Conservation (phyloP, 2,888 invertebrate genomes). For the Balanococcus diminutus region DNA sequence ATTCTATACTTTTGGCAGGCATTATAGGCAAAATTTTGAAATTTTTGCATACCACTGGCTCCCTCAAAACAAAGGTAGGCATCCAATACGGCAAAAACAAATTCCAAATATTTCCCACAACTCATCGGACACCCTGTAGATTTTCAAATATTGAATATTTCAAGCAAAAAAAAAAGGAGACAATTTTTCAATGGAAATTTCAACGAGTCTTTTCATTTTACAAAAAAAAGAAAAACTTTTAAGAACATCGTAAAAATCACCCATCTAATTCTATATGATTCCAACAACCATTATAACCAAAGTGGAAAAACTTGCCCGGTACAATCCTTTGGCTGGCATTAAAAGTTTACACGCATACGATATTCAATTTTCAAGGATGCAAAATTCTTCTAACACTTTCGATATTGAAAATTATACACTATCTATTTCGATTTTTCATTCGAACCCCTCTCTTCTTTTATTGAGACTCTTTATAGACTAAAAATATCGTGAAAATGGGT, state of each 20-base stretch:
- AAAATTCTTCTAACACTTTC: background rate
- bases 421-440: background rate
- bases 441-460: background rate
- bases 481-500: conserved; percentile 4
- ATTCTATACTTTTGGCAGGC: no score
- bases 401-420: background rate
- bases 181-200: no score
- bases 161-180: no score
- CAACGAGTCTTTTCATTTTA: background rate
- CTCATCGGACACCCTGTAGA: no score
- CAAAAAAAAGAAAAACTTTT: background rate
- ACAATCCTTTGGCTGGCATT: background rate
- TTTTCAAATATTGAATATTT: no score
- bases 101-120: no score
- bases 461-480: background rate
- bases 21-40: no score
- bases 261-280: no score
- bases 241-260: background rate
- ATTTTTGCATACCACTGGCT: no score
- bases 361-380: background rate
- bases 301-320: background rate
- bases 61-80: no score
- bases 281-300: background rate
- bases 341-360: background rate
- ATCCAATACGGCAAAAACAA: no score